Conservation (phyloP, 2,888 invertebrate genomes). For the Falcaria lacertinaria region DNA sequence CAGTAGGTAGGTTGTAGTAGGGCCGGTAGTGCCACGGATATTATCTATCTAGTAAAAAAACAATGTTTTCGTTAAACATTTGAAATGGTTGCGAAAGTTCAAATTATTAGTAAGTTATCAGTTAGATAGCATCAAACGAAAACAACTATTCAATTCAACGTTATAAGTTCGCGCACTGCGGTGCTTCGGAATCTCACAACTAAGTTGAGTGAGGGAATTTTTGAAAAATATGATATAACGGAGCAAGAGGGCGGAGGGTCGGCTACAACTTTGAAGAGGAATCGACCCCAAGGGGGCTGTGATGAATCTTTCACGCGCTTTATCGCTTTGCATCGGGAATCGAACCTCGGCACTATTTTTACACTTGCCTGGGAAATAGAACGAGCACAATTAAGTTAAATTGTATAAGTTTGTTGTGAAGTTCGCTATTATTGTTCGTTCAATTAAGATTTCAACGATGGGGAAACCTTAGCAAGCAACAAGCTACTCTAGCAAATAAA, state of each 20-base stretch:
- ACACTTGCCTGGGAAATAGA: slow-evolving; percentile 25
- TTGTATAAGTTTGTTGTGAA: slow-evolving; percentile 10
- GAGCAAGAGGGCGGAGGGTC: slow-evolving; percentile 51
- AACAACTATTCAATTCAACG: slow-evolving; percentile 52
- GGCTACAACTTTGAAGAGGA: slow-evolving; percentile 67
- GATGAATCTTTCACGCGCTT: slow-evolving; percentile 77
- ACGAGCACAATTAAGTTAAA: slow-evolving; percentile 21
- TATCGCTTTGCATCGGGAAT: slow-evolving; percentile 69
- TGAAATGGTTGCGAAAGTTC: no score
- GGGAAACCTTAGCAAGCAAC: neutral
- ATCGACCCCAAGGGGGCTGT: slow-evolving; percentile 66
- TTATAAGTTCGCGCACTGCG: slow-evolving; percentile 43
- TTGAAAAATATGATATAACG: slow-evolving; percentile 75
- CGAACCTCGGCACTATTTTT: slow-evolving; percentile 52
- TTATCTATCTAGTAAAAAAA: no score
- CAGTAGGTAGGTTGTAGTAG: no score
- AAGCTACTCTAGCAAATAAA: neutral
- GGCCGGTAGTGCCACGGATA: no score
- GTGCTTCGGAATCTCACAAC: slow-evolving; percentile 43
- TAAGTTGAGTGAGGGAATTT: slow-evolving; percentile 52
- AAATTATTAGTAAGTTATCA: no score
- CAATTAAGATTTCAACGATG: neutral
- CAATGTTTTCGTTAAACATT: no score
- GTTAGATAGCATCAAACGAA: slow-evolving; percentile 20
- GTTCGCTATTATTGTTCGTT: neutral